Percentiles rank a stretch among this genome's conserved stretches.
These are phyloP conservation scores for Polydrusus tereticollis DNA, from an alignment of 2,888 invertebrate species.

Conservation along the genomic window DNA sequence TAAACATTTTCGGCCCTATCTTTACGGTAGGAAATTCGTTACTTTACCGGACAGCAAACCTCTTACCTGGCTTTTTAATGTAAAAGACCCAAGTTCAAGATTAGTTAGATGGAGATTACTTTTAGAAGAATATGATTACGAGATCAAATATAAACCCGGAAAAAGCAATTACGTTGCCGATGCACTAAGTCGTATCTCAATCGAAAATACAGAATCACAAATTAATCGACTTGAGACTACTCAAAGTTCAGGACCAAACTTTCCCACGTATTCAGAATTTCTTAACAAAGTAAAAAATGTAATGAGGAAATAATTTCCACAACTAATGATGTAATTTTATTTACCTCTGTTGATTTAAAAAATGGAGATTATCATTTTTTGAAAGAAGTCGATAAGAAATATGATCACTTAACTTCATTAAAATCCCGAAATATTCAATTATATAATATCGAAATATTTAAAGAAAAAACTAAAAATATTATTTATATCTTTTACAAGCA, in stretches of 20 bases:
- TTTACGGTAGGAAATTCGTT: constrained; percentile 31
- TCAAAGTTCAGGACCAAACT: background rate
- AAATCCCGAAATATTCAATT: no score
- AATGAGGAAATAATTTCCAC: no score
- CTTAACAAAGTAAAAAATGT: no score
- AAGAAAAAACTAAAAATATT: background rate
- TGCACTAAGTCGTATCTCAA: background rate
- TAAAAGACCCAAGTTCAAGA: constrained; percentile 58
- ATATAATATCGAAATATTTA: background rate
- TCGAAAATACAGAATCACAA: background rate
- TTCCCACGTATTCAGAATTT: background rate
- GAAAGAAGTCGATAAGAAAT: no score
- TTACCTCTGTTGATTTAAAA: no score
- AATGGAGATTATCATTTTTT: no score
- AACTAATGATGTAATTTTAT: no score
- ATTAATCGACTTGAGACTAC: background rate
- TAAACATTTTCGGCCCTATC: constrained; percentile 31
- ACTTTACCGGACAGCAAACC: constrained; percentile 62
- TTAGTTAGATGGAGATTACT: constrained; percentile 62
- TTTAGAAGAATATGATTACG: constrained; percentile 55
- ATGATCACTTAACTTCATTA: no score
- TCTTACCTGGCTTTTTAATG: constrained; percentile 59
- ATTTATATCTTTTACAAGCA: background rate
- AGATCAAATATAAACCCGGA: constrained; percentile 37
- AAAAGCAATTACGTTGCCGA: constrained; percentile 21